Conservation (phyloP, 1,140 invertebrate genomes). For the Conus betulinus region DNA sequence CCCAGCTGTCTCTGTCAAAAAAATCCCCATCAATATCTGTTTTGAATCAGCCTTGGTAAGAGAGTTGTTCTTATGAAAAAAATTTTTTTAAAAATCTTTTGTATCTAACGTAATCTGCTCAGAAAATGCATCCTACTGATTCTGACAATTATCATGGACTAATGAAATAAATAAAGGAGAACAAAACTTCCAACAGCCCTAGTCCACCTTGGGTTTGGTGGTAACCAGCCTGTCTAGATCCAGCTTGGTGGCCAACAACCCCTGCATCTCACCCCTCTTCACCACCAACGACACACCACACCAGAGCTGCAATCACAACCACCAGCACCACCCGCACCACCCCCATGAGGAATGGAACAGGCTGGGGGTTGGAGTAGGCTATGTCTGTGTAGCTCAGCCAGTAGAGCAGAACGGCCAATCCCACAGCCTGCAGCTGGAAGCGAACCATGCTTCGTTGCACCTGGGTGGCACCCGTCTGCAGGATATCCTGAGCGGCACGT, state of each 20-base stretch:
- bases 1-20: too few relatives aligned
- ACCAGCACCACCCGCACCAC: conserved; percentile 7
- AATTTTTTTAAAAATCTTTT: too few relatives aligned
- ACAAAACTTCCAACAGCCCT: not conserved
- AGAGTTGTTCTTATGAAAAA: too few relatives aligned
- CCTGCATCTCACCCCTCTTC: conserved; percentile 11
- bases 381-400: conserved; percentile 19
- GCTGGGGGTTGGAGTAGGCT: not conserved
- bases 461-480: not conserved
- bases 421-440: conserved; percentile 15
- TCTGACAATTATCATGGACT: too few relatives aligned
- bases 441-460: not conserved
- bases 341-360: conserved; percentile 9
- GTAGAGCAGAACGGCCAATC: conserved; percentile 12
- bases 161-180: too few relatives aligned
- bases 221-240: not conserved
- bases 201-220: not conserved
- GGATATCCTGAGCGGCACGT: not conserved
- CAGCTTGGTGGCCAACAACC: conserved; percentile 2
- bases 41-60: too few relatives aligned
- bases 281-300: conserved; percentile 32
- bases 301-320: conserved; percentile 22
- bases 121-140: too few relatives aligned
- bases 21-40: too few relatives aligned
- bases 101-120: too few relatives aligned